These are phyloP conservation scores for Contarinia nasturtii DNA, from an alignment of 1,140 invertebrate genomes.

Conservation along the genomic window DNA sequence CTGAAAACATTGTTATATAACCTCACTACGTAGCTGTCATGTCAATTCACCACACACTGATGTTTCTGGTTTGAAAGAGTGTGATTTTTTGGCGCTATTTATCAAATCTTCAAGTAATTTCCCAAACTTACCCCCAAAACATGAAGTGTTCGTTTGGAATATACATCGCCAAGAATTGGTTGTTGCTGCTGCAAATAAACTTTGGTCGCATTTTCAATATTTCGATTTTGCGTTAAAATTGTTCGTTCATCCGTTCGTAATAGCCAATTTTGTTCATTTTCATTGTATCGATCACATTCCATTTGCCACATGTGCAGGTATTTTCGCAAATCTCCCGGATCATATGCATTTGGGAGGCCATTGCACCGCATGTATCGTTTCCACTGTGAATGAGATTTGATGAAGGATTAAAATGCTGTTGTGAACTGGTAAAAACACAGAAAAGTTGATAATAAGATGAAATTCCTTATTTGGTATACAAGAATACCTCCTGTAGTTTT, in stretches of 20 bases:
- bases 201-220: slow-evolving; percentile 14
- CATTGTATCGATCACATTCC: slow-evolving; percentile 24
- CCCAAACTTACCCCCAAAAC: neutral
- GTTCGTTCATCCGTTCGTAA: slow-evolving; percentile 22
- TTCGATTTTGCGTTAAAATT: slow-evolving; percentile 18
- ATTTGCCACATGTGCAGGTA: slow-evolving; percentile 39
- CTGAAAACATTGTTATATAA: no score
- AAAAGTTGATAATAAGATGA: no score
- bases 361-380: slow-evolving; percentile 37
- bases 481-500: no score
- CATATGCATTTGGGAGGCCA: slow-evolving; percentile 36
- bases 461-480: no score
- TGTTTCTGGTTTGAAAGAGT: no score
- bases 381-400: slow-evolving; percentile 26
- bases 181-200: slow-evolving; percentile 15
- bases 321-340: slow-evolving; percentile 33
- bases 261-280: slow-evolving; percentile 23
- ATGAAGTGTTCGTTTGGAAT: slow-evolving; percentile 15
- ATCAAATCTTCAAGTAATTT: no score
- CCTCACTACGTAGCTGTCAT: no score
- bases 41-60: no score
- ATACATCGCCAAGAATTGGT: slow-evolving; percentile 18
- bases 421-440: no score
- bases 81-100: no score
- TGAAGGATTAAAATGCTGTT: no score